Evolutionary conservation across 2,888 invertebrate genomes (phyloP).

Genomic region (Chymomyza procnemis): DNA sequence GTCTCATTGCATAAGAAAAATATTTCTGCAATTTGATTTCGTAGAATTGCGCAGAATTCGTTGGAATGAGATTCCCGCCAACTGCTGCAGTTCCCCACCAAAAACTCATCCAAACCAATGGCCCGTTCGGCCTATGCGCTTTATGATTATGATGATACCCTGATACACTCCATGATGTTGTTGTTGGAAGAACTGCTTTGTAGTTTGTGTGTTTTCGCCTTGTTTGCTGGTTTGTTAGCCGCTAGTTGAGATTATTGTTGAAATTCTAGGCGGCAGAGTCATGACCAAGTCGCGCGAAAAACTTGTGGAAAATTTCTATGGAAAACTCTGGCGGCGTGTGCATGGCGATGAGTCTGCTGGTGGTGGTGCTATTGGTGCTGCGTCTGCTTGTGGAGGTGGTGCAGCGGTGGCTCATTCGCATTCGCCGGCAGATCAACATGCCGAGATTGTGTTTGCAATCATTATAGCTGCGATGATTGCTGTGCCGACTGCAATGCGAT

Average conservation of each 20-base stretch:
- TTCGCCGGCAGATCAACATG: constrained; percentile 61
- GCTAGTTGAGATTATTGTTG: constrained; percentile 65
- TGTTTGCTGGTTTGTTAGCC: constrained; percentile 70
- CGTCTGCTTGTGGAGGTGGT: neutral
- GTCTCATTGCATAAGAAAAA: constrained; percentile 64
- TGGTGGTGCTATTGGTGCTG: neutral
- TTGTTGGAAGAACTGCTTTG: neutral
- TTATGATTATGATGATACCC: constrained; percentile 71
- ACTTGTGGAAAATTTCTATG: constrained; percentile 61
- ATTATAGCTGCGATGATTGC: constrained; percentile 65
- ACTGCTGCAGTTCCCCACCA: neutral
- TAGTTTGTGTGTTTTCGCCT: constrained; percentile 63
- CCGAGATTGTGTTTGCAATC: constrained; percentile 69
- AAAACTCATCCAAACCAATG: neutral
- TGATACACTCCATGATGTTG: constrained; percentile 13
- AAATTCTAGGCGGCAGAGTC: constrained; percentile 68
- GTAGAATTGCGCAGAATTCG: constrained; percentile 74
- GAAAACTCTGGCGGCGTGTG: constrained; percentile 59
- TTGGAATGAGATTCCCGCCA: constrained; percentile 68
- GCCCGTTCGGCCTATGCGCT: constrained; percentile 62
- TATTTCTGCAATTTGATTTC: constrained; percentile 74
- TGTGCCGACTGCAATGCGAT: constrained; percentile 14
- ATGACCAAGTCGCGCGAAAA: constrained; percentile 51
- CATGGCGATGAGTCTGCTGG: constrained; percentile 13
- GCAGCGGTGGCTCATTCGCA: constrained; percentile 13